These are phyloP conservation scores for Altica lythri DNA, from an alignment of 2,888 invertebrate genomes.

Conservation along the genomic window DNA sequence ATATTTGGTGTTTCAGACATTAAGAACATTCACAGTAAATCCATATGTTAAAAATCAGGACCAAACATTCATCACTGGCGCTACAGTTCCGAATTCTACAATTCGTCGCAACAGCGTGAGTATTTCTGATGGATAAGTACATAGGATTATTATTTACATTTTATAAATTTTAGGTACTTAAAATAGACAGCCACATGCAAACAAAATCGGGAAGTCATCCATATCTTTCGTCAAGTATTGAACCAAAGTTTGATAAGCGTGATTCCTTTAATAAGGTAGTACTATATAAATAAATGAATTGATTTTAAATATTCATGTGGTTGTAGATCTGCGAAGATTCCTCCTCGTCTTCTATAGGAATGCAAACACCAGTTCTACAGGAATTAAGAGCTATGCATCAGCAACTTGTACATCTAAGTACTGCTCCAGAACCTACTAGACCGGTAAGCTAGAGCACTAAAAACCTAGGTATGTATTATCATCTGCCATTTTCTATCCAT, in stretches of 20 bases:
- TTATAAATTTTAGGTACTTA: slow-evolving; percentile 7
- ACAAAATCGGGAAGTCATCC: not conserved
- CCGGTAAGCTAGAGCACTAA: no score
- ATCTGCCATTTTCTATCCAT: no score
- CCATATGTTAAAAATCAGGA: not conserved
- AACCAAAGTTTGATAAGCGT: slow-evolving; percentile 4
- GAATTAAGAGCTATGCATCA: slow-evolving; percentile 7
- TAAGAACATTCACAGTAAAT: slow-evolving; percentile 1
- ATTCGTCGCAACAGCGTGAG: slow-evolving; percentile 2
- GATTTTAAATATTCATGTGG: no score
- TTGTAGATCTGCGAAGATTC: no score
- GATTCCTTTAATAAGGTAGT: no score
- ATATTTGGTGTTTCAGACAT: slow-evolving; percentile 8
- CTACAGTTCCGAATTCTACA: slow-evolving; percentile 16
- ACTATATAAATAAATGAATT: no score
- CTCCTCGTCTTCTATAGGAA: no score
- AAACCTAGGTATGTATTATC: no score
- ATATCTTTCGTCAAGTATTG: slow-evolving; percentile 4
- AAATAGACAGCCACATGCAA: slow-evolving; percentile 5
- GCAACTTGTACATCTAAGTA: not conserved
- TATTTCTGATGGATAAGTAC: no score
- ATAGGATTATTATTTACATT: no score
- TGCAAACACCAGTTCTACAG: no score
- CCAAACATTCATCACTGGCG: not conserved
- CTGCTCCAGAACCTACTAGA: not conserved